Percentiles rank a stretch among this genome's conserved stretches.
Evolutionary conservation across 2,113 vertebrate species (phyloP).

Genomic region (Jaculus jaculus): DNA sequence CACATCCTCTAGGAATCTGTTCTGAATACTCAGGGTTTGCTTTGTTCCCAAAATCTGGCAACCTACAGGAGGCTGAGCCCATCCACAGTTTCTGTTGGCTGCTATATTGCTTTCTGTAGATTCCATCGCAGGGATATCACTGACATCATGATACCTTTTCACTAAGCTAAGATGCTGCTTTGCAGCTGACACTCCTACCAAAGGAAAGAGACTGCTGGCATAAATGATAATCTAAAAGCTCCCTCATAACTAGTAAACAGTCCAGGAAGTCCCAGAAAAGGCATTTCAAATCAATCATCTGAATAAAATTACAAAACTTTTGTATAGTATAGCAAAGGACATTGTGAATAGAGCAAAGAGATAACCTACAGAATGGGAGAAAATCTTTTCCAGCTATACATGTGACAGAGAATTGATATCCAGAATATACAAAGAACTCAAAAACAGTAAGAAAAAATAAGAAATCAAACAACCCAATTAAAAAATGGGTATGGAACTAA

Average conservation of each 20-base stretch:
- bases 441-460: too few species aligned
- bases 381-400: too few species aligned
- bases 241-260: neutral
- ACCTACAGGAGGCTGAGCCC: neutral
- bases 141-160: neutral
- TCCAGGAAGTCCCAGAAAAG: conserved; percentile 1
- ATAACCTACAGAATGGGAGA: too few species aligned
- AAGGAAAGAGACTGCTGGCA: neutral
- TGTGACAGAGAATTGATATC: too few species aligned
- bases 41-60: neutral
- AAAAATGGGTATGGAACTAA: too few species aligned
- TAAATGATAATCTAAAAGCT: neutral
- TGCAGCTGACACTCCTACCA: neutral
- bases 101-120: neutral
- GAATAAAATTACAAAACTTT: neutral
- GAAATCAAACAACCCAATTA: too few species aligned
- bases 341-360: too few species aligned
- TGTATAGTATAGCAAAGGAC: too few species aligned
- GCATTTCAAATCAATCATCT: conserved; percentile 9
- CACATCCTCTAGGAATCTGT: neutral
- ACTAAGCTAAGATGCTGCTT: neutral
- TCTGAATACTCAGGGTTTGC: neutral
- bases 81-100: neutral
- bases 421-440: too few species aligned
- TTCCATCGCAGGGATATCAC: neutral